Evolutionary conservation across 2,888 invertebrate genomes (phyloP).

Genomic region (Mactromeris polynyma): DNA sequence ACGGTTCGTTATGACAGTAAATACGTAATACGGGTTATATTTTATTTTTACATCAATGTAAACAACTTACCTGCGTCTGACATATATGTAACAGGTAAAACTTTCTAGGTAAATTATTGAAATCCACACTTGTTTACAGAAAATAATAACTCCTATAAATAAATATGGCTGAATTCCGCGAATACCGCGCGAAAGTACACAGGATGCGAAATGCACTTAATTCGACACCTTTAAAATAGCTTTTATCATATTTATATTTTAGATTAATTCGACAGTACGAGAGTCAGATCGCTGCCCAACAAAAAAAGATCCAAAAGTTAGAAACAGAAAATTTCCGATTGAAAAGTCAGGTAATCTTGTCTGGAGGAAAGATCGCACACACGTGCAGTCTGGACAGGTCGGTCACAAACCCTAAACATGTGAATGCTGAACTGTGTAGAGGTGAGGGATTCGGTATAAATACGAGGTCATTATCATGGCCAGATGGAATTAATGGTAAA

Average conservation of each 20-base stretch:
- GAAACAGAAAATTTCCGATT: neutral
- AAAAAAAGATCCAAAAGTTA: neutral
- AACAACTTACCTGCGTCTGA: too few relatives aligned
- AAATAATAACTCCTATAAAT: too few relatives aligned
- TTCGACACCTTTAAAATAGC: neutral
- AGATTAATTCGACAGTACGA: constrained; percentile 27
- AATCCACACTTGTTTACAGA: too few relatives aligned
- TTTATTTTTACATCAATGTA: too few relatives aligned
- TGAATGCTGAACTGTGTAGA: neutral
- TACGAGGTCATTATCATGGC: neutral
- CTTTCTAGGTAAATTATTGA: too few relatives aligned
- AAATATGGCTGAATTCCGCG: too few relatives aligned
- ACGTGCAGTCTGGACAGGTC: neutral
- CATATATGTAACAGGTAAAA: too few relatives aligned
- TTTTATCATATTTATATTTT: neutral
- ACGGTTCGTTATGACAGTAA: too few relatives aligned
- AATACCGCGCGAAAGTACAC: too few relatives aligned
- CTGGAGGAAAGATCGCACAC: neutral
- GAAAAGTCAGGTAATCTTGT: neutral
- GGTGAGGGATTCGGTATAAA: neutral
- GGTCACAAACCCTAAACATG: neutral
- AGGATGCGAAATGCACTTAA: neutral
- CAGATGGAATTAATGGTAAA: neutral
- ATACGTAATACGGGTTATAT: too few relatives aligned
- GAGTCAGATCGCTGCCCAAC: neutral